These are phyloP conservation scores for Halichondria panicea DNA, from an alignment of 37 sponge, comb jelly and placozoan genomes.

Conservation along the genomic window DNA sequence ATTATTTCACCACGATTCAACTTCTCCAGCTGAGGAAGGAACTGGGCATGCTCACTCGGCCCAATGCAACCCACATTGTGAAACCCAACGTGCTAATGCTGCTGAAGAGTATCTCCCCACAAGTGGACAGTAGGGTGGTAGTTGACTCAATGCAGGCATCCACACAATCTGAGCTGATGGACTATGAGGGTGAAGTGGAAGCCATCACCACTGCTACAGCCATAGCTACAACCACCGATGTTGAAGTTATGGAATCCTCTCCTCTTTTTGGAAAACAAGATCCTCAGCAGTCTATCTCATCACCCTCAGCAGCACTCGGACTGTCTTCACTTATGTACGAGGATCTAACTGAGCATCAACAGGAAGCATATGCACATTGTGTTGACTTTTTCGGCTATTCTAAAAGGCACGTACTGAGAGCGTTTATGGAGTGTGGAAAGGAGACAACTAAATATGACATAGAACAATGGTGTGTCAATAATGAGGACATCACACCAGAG, in stretches of 20 bases:
- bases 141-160: background rate
- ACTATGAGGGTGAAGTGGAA: too few species aligned
- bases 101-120: slow-evolving; percentile 18
- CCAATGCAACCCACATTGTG: background rate
- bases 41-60: slow-evolving; percentile 18
- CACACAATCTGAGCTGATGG: too few species aligned
- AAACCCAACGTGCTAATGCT: slow-evolving; percentile 3
- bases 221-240: too few species aligned
- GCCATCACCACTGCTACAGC: too few species aligned
- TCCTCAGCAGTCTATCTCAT: background rate
- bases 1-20: slow-evolving; percentile 40
- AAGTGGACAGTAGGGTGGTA: background rate
- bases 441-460: background rate
- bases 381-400: background rate
- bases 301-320: background rate
- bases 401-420: slow-evolving; percentile 2
- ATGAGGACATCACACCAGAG: too few species aligned
- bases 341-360: slow-evolving; percentile 4
- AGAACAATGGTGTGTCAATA: background rate
- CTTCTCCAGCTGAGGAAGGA: slow-evolving; percentile 22
- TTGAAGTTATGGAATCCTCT: background rate
- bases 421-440: slow-evolving; percentile 19
- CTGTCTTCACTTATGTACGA: background rate
- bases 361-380: background rate
- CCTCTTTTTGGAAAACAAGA: background rate